Evolutionary conservation across 2,113 vertebrate genomes (phyloP).

Genomic region (Deroptyus accipitrinus): DNA sequence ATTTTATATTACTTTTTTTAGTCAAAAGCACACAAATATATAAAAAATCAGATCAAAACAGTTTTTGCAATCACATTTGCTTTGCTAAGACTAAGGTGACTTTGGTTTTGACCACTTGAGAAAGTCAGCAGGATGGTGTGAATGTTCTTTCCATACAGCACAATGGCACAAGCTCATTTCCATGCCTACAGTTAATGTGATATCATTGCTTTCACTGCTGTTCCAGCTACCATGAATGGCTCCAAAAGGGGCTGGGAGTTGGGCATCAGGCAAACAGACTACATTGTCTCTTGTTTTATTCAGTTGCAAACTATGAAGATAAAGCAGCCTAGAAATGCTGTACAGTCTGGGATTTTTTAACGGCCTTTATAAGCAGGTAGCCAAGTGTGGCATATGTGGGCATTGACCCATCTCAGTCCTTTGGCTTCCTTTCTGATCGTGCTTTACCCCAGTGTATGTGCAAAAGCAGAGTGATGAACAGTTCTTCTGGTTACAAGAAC

Average conservation of each 20-base stretch:
- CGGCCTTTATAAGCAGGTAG: neutral
- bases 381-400: neutral
- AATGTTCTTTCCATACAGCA: neutral
- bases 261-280: neutral
- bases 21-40: neutral
- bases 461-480: neutral
- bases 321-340: neutral
- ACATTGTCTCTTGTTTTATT: neutral
- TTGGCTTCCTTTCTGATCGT: neutral
- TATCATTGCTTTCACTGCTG: neutral
- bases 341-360: neutral
- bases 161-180: neutral
- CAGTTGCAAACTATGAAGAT: neutral
- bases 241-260: neutral
- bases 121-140: neutral
- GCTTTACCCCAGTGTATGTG: fast-evolving
- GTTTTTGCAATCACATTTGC: neutral
- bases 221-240: neutral
- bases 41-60: neutral
- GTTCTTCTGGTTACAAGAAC: neutral
- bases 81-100: neutral
- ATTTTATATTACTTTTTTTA: neutral
- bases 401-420: neutral
- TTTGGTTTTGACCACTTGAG: neutral
- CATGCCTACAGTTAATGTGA: neutral